Evolutionary conservation across 2,888 invertebrate species (phyloP), one percentile per base, ranked within the genome.

Genomic region (Isoperla grammatica): DNA sequence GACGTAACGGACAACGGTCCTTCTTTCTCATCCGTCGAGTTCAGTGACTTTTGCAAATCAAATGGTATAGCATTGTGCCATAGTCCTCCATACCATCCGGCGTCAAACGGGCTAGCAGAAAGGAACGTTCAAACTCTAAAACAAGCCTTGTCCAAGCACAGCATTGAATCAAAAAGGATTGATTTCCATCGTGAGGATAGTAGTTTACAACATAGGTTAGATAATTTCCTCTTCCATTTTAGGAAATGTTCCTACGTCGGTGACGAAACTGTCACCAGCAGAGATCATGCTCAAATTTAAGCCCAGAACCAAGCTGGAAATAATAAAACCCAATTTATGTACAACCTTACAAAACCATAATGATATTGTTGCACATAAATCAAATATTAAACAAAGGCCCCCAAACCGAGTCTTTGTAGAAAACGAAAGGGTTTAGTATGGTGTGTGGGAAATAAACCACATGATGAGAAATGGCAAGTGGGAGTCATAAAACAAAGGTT

Each of bases 81-180:
- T 22, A 57, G 48, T 40, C 56, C 60, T 11, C 46, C 54, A n/a
- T 56, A 57, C 29, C 45, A 57, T 37, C 48, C 48, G 1, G 11
- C 35, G 5, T 60, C 60, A 3, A 57, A 57, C 56, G 57, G 60
- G 1, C 8, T n/a, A 39, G 54, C 37, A n/a, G 23, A 48, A 57
- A 55, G 29, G 29, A 29, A 8, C 8, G 29, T 29, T 4, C 29
- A 29, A 29, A 29, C 29, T 29, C 29, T 29, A 6, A 29, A 29
- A 29, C 29, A 29, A 29, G 29, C 29, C 29, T 29, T 29, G 13
- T 66, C 66, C 48, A 67, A 66, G 59, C 56, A 55, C 40, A 8
- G 29, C 8, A 29, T 29, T 8, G 29, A 29, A 29, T 4, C 29
- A 29, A 29, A 8, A 65, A 48, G 40, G 62, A 9, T 59, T 59